Conservation (phyloP, 2,113 vertebrate species). For the Callaeas wilsoni region DNA sequence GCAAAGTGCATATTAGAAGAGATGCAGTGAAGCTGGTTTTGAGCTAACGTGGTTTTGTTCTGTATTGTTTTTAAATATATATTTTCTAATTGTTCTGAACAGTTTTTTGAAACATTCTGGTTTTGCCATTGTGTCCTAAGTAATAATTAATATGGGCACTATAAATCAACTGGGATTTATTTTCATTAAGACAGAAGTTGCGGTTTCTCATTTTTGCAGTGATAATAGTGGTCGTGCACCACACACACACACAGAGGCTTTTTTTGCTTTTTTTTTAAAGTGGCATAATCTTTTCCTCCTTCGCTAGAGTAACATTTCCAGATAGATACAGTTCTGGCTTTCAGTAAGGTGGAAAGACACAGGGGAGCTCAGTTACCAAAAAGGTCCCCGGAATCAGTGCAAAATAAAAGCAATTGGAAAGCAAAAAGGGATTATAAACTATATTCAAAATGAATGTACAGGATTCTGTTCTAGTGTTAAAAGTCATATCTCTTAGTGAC, state of each 20-base stretch:
- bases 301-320: background rate
- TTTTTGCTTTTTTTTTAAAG: too few relatives aligned
- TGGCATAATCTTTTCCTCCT: background rate
- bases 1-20: background rate
- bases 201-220: background rate
- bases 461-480: background rate
- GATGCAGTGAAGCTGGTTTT: background rate
- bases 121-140: background rate
- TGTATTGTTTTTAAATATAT: background rate
- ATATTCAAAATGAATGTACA: background rate
- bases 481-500: background rate
- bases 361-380: background rate
- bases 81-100: background rate
- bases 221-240: background rate
- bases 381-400: background rate
- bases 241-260: background rate
- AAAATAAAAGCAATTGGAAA: background rate
- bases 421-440: background rate
- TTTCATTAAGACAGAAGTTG: background rate
- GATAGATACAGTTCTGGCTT: background rate
- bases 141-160: background rate
- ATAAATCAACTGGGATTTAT: background rate
- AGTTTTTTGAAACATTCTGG: background rate
- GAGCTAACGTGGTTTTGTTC: background rate
- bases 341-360: background rate